Percentiles rank a stretch among this genome's conserved stretches.
Evolutionary conservation across 2,113 vertebrate genomes (phyloP).

Genomic region (Thunnus thynnus): DNA sequence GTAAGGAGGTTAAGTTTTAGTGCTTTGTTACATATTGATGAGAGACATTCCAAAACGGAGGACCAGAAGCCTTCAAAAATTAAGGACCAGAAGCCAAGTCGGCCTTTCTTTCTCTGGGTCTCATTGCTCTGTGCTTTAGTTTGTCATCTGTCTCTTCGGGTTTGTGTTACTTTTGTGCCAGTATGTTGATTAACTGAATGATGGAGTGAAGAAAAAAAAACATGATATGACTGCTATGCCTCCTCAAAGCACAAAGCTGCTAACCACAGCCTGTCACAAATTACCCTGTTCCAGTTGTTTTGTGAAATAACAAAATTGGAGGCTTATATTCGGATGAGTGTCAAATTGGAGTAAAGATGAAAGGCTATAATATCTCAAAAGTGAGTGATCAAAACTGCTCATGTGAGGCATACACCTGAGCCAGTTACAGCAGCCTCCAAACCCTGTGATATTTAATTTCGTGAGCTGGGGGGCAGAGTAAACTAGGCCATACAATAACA

Average conservation of each 20-base stretch:
- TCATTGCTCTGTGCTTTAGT: slow-evolving; percentile 23
- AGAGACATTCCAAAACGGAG: too few relatives aligned
- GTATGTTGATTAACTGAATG: slow-evolving; percentile 1
- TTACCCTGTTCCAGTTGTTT: slow-evolving; percentile 12
- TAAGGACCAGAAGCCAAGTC: too few relatives aligned
- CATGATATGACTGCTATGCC: not conserved
- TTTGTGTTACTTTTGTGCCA: slow-evolving; percentile 7
- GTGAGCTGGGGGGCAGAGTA: slow-evolving; percentile 7
- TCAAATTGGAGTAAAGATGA: slow-evolving; percentile 29
- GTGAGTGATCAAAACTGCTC: slow-evolving; percentile 26
- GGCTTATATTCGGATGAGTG: not conserved
- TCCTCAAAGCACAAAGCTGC: slow-evolving; percentile 21
- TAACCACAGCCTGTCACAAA: slow-evolving; percentile 13
- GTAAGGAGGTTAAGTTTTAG: too few relatives aligned
- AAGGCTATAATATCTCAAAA: slow-evolving; percentile 17
- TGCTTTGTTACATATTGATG: too few relatives aligned
- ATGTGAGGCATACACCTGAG: slow-evolving; percentile 50
- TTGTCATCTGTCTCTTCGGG: slow-evolving; percentile 3
- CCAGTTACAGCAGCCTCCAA: slow-evolving; percentile 4
- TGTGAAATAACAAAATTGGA: slow-evolving; percentile 4
- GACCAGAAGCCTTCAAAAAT: too few relatives aligned
- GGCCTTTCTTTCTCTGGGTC: not conserved
- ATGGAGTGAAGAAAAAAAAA: not conserved
- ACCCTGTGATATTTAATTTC: slow-evolving; percentile 50
- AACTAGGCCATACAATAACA: slow-evolving; percentile 52